These are phyloP conservation scores for Aviceda subcristata DNA, from an alignment of 2,113 vertebrate species.

Conservation along the genomic window DNA sequence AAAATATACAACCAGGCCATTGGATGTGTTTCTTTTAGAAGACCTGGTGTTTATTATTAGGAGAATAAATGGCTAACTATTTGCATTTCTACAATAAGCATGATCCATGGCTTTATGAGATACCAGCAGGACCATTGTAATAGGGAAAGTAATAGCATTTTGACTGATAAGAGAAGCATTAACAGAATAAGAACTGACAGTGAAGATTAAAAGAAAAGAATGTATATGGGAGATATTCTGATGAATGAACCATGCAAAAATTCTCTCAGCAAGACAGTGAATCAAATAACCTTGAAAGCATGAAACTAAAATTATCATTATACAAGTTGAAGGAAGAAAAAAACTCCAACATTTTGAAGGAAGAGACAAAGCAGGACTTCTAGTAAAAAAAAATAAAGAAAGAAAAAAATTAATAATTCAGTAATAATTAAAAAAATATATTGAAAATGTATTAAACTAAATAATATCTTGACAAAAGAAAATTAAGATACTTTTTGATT, in stretches of 20 bases:
- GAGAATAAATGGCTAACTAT: not conserved
- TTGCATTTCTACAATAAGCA: not conserved
- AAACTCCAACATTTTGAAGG: not conserved
- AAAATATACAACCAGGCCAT: not conserved
- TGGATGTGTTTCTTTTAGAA: not conserved
- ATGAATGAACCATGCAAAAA: not conserved
- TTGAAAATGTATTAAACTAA: not conserved
- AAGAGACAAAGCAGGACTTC: not conserved
- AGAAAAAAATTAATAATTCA: not conserved
- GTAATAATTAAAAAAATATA: not conserved
- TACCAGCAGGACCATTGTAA: not conserved
- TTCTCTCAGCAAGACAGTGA: not conserved
- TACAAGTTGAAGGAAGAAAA: not conserved
- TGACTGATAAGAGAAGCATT: not conserved
- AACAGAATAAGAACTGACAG: not conserved
- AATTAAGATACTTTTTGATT: not conserved
- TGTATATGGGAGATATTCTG: not conserved
- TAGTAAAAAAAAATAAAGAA: not conserved
- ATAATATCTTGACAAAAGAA: not conserved
- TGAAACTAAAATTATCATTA: not conserved
- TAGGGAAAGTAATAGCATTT: not conserved
- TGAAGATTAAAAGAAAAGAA: not conserved
- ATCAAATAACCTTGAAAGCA: not conserved
- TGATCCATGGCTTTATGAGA: not conserved
- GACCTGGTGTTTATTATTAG: not conserved